A percentile compares a stretch with the other conserved stretches of the same genome.
Evolutionary conservation across 2,113 vertebrate species (phyloP).

Genomic region (Grammomys surdaster): DNA sequence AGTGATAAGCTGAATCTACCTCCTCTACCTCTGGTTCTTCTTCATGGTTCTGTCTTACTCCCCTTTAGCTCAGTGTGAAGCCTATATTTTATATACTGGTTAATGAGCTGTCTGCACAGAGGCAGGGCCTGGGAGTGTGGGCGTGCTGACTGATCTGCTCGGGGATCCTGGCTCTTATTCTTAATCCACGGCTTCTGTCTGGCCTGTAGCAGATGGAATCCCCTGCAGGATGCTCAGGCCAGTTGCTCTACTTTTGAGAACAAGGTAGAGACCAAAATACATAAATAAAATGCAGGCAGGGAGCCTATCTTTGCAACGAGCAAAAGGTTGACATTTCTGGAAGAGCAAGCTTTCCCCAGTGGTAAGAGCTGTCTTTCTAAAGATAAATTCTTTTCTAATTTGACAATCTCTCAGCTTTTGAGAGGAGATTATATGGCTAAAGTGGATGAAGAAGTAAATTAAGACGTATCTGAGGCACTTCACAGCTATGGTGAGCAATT

Average conservation of each 20-base stretch:
- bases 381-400: conserved; percentile 52
- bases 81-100: conserved; percentile 25
- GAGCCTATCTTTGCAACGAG: conserved; percentile 61
- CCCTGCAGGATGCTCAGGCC: conserved; percentile 73
- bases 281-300: conserved; percentile 49
- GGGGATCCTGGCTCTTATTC: conserved; percentile 86
- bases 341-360: conserved; percentile 54
- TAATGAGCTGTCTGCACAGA: conserved; percentile 80
- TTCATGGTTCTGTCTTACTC: conserved; percentile 69
- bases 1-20: background rate
- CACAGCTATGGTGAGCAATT: background rate
- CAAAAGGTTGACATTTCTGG: conserved; percentile 63
- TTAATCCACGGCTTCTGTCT: conserved; percentile 91
- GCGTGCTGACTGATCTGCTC: conserved; percentile 86
- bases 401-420: background rate
- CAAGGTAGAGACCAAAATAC: background rate
- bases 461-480: background rate
- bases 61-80: conserved; percentile 28
- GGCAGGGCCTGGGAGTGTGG: conserved; percentile 77
- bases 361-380: conserved; percentile 86
- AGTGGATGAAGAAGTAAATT: conserved; percentile 35
- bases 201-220: conserved; percentile 84
- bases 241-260: conserved; percentile 60
- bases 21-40: conserved; percentile 42
- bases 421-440: conserved; percentile 42